phyloP scores from a whole-genome alignment of 2,888 invertebrate genomes.

The Coelogynopora nodosa region DNA sequence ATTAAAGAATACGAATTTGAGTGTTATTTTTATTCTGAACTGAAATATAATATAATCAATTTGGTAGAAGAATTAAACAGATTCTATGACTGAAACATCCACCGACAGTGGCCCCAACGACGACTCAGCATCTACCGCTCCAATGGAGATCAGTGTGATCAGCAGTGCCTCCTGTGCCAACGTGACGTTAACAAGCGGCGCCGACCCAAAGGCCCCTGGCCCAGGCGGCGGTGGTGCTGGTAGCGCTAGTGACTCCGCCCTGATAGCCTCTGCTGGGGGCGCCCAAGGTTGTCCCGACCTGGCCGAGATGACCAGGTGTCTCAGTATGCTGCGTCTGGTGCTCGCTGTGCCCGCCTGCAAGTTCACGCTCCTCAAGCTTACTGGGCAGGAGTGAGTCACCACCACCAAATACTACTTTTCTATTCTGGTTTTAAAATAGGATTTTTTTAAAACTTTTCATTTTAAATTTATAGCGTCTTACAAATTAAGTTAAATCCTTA shows the following conservation, averaged over 20 bases:
- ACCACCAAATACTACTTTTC: no score
- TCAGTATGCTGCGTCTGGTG: background rate
- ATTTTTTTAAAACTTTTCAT: no score
- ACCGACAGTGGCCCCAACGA: conserved; percentile 33
- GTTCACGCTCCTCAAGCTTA: conserved; percentile 10
- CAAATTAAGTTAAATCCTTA: no score
- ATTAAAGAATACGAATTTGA: background rate
- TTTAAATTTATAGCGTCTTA: no score
- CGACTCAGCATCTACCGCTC: background rate
- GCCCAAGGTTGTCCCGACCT: background rate
- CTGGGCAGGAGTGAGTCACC: conserved; percentile 22
- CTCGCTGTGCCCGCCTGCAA: conserved; percentile 35
- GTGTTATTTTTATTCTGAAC: background rate
- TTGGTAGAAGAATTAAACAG: no score
- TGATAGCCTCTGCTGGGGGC: background rate
- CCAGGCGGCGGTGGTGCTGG: background rate
- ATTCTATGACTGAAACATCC: no score
- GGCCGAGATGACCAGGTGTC: background rate
- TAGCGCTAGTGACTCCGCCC: background rate
- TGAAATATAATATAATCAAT: no score
- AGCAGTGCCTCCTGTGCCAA: background rate
- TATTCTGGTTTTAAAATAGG: no score
- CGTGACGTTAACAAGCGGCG: background rate
- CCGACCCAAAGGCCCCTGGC: background rate
- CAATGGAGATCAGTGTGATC: background rate